Evolutionary conservation across 2,113 vertebrate species (phyloP).

Genomic region (Astatotilapia flaviijosephi): DNA sequence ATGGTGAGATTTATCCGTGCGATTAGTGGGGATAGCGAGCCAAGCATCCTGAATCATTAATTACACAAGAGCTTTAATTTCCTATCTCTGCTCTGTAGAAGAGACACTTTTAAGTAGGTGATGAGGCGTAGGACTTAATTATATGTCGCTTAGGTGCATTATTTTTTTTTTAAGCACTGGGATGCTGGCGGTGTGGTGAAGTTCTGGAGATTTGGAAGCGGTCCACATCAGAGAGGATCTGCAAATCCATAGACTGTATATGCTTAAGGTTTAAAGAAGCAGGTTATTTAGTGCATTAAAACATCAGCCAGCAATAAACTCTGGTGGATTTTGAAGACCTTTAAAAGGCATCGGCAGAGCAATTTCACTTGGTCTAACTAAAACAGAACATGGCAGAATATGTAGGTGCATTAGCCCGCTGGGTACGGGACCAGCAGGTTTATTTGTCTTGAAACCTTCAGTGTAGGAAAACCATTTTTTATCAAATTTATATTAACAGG

Average conservation of each 20-base stretch:
- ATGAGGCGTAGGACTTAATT: constrained; percentile 70
- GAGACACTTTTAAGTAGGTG: constrained; percentile 61
- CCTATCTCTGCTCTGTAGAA: constrained; percentile 34
- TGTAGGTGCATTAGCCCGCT: neutral
- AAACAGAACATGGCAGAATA: neutral
- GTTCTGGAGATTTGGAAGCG: constrained; percentile 33
- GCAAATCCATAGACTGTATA: constrained; percentile 20
- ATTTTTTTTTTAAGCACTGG: constrained; percentile 11
- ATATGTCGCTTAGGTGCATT: constrained; percentile 64
- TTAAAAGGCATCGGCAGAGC: neutral
- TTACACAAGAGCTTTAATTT: constrained; percentile 65
- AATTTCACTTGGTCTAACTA: neutral
- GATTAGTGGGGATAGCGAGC: constrained; percentile 62
- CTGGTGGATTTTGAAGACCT: neutral
- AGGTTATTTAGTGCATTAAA: neutral
- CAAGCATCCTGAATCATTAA: constrained; percentile 73
- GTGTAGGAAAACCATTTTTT: neutral
- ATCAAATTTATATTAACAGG: neutral
- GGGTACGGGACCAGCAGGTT: neutral
- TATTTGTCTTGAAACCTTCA: neutral
- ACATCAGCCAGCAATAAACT: neutral
- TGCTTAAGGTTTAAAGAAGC: neutral
- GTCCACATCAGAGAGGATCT: constrained; percentile 38
- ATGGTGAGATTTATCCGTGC: constrained; percentile 68
- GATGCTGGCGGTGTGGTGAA: constrained; percentile 26